Conservation (phyloP, 2,888 invertebrate genomes). For the Brachyptera risi region DNA sequence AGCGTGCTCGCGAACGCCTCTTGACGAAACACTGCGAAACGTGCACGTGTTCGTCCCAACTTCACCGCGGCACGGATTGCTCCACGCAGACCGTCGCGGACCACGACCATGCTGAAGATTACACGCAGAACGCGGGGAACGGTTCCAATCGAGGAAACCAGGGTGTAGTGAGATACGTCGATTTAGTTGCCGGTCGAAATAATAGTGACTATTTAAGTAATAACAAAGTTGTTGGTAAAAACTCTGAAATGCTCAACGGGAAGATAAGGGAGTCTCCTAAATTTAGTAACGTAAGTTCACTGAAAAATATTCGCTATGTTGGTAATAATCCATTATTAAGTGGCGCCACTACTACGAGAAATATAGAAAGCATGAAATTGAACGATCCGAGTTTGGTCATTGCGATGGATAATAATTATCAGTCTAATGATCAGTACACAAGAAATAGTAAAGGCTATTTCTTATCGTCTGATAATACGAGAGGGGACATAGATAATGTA, state of each 20-base stretch:
- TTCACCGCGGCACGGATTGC: neutral
- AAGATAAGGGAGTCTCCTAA: too few species aligned
- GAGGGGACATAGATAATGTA: too few species aligned
- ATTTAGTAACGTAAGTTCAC: neutral
- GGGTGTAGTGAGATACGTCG: constrained; percentile 27
- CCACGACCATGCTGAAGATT: neutral
- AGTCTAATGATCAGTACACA: neutral
- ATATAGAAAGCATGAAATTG: constrained; percentile 17
- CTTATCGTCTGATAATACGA: too few species aligned
- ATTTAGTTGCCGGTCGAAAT: constrained; percentile 20
- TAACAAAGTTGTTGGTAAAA: neutral
- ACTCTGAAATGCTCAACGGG: too few species aligned
- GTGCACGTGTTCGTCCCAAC: constrained; percentile 61
- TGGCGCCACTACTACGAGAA: neutral
- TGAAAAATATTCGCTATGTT: neutral
- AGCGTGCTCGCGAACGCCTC: constrained; percentile 73
- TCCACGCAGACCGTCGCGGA: constrained; percentile 19
- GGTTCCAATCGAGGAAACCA: constrained; percentile 24
- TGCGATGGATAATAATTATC: neutral
- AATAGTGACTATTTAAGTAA: constrained; percentile 7
- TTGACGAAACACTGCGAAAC: constrained; percentile 79
- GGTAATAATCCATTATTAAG: neutral
- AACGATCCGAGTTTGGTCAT: neutral
- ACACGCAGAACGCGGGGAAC: too few species aligned
- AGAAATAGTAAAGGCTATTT: neutral